A percentile compares a stretch with the other conserved stretches of the same genome.
Conservation (phyloP, 1,140 invertebrate genomes). For the Drosophila pallidifrons region DNA sequence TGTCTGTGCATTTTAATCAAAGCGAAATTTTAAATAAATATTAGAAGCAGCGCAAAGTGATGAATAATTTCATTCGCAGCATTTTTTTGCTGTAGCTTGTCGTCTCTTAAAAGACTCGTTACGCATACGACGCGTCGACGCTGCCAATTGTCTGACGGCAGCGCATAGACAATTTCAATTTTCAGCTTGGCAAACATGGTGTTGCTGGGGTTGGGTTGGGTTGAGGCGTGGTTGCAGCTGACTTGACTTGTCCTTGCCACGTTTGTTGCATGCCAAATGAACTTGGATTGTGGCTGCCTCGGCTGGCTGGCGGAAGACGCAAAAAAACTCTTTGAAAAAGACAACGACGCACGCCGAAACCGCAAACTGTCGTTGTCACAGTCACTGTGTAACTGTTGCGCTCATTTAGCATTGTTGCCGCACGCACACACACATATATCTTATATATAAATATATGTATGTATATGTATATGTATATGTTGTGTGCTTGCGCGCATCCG, state of each 20-base stretch:
- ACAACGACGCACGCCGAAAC: slow-evolving; percentile 21
- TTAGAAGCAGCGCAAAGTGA: slow-evolving; percentile 57
- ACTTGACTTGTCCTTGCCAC: slow-evolving; percentile 66
- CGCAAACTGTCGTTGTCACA: slow-evolving; percentile 57
- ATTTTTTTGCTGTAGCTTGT: neutral
- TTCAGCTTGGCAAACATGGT: slow-evolving; percentile 39
- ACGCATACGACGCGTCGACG: slow-evolving; percentile 40
- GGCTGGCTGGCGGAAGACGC: slow-evolving; percentile 27
- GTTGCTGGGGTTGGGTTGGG: neutral
- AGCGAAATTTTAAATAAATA: slow-evolving; percentile 81
- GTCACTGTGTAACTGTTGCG: slow-evolving; percentile 64
- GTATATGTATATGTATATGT: neutral
- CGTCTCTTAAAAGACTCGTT: slow-evolving; percentile 12
- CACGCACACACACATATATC: slow-evolving; percentile 27
- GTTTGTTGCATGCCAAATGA: slow-evolving; percentile 75
- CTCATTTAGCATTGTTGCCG: slow-evolving; percentile 58
- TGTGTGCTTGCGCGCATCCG: slow-evolving; percentile 38
- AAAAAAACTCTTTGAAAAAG: slow-evolving; percentile 45
- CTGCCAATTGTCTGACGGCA: slow-evolving; percentile 53
- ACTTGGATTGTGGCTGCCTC: slow-evolving; percentile 40
- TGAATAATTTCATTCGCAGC: slow-evolving; percentile 64
- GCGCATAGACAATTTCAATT: slow-evolving; percentile 66
- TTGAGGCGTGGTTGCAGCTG: slow-evolving; percentile 42
- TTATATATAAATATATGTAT: neutral
- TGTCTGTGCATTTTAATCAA: slow-evolving; percentile 72